Base-by-base conservation (phyloP, 2,113 vertebrate genomes). In the Peromyscus maniculatus region DNA sequence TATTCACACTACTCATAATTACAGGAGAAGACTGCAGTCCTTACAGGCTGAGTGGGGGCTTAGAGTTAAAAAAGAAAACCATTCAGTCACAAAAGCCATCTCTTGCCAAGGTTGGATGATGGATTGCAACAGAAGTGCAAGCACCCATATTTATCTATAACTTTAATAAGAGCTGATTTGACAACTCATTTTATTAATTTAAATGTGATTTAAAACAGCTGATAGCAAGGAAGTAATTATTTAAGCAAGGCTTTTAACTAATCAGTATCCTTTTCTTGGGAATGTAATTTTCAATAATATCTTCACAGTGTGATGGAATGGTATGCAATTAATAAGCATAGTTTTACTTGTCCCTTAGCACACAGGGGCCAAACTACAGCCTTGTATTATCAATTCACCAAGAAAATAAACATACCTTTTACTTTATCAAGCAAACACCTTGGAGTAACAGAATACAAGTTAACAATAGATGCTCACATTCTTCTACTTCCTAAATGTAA, bases 1-100 rank as follows among this genome's bases (percentile, higher is more conserved):
- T 93, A 95, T 97, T 97, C 91, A 97, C 95, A 96, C 79, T 90
- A 79, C 80, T 96, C 93, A 96, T 97, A 96, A 97, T 97, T 96
- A 98, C 64, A 91, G 94, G 91, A 95, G 87, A 93, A 49, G 59
- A 89, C 87, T 71, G n/a, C 89, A 92, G 89, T 83, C 74, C 87
- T 91, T 95, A 94, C 87, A 82, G 67, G 90, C 83, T 49, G 46
- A 26, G 66, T 33, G 55, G 36, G 36, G 17, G 66, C 36, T 69
- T 36, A 82, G 43, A 11, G 13, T 39, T 77, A 67, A 91, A 89
- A 59, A 43, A 95, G 87, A 87, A 94, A 97, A 22, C 39, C 52
- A 91, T 36, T 97, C 33, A 72, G 83, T 57, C 75, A 93, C 71
- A 97, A 95, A 97, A 96, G 79, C 90, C 59, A 92, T 93, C 95